Conservation (phyloP, 2,797 vertebrate species). For the Balearica regulorum region DNA sequence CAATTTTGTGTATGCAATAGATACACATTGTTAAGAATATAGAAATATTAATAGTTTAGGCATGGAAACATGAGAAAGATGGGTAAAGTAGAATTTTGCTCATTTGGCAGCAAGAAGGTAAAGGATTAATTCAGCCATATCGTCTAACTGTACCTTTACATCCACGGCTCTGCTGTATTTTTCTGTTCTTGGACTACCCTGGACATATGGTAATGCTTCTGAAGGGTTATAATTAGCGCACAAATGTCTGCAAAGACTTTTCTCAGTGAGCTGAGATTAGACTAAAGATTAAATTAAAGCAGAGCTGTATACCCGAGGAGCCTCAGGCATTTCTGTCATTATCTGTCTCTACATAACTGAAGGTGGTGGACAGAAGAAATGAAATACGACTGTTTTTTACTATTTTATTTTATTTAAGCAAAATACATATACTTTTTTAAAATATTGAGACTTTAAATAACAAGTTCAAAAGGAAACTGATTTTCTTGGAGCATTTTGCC, state of each 20-base stretch:
- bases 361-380: background rate
- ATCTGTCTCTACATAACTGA: background rate
- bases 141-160: background rate
- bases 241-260: background rate
- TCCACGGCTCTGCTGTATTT: background rate
- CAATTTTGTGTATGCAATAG: rapidly evolving
- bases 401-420: background rate
- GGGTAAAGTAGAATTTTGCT: background rate
- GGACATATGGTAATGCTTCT: background rate
- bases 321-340: background rate
- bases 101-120: background rate
- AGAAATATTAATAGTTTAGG: background rate
- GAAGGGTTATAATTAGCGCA: background rate
- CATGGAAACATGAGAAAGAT: background rate
- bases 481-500: background rate
- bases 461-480: background rate
- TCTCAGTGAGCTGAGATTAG: background rate
- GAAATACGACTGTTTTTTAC: background rate
- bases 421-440: background rate
- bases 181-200: background rate
- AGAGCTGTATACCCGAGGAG: background rate
- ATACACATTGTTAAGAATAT: background rate
- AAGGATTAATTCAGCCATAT: background rate
- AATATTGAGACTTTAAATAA: background rate
- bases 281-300: background rate